Evolutionary conservation across 2,797 vertebrate species (phyloP), one percentile per base, ranked within the genome.

Genomic region (Cossypha caffra): DNA sequence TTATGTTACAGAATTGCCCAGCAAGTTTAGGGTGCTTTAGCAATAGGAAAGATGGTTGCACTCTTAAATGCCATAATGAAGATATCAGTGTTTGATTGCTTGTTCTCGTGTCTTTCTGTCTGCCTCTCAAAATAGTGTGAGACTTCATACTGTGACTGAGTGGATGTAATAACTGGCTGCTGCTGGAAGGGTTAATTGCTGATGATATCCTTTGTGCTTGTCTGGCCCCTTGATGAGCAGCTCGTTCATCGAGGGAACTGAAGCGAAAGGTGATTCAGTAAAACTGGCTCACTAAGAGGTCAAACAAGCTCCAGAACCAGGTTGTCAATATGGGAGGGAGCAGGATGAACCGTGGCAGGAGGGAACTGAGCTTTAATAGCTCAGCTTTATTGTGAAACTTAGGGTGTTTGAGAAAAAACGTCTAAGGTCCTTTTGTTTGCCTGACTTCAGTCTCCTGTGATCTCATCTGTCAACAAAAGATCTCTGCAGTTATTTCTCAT

Each of bases 141-240:
- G 71, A 26, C 31, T 84, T 68, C 10, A 2, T 38, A 1, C 31
- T 47, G 42, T 51, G 66, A 24, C n/a, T 69, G 55, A 76, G 42
- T 57, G 31, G 35, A 11, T 69, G 33, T 59, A 52, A 31, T 19
- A 58, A 5, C 48, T 68, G 33, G 50, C 47, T 68, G 79, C 61
- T 87, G 25, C 38, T 86, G 78, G 35, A 88, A 80, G 82, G 64
- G 87, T 97, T 95, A 90, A 91, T 76, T 77, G 61, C 48, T 83
- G 69, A 50, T 78, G 31, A 14, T 81, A 24, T 7, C 55, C 18
- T 73, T 68, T 78, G 66, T 86, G 83, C 58, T 80, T 58, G n/a
- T 54, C 48, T 85, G 68, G 52, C 89, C 54, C 18, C 85, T 77
- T 74, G 88, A 58, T 62, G 78, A 86, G 38, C 85, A 79, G 45